Base-by-base conservation (phyloP, 2,113 vertebrate genomes). In the Chrysochloris asiatica region DNA sequence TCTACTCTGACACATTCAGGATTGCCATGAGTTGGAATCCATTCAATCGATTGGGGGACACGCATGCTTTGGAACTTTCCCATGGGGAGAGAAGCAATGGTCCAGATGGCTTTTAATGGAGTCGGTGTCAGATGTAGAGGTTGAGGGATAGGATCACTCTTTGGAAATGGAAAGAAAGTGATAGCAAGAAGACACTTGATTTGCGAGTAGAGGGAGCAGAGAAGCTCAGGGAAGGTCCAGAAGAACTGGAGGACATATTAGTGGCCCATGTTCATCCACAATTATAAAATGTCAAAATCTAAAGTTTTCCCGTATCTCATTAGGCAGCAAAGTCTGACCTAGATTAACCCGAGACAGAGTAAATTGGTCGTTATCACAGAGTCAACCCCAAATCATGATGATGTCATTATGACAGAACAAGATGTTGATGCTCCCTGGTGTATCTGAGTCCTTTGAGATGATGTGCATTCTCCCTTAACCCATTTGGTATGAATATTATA, bases 1-100 rank as follows among this genome's bases (percentile, higher is more conserved):
- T 54, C 52, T 54, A 4, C 8, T 61, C 3, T 8, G 28, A 30
- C 26, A 26, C 59, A 61, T 30, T 2, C 10, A 61, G 28, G 59
- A 28, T 30, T 61, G 59, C 59, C 24, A 30, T 61, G 59, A 63
- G 30, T 63, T 33, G 13, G 4, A 63, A 33, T 30, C 12, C 1
- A 13, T 30, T 63, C 59, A 33, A 63, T n/a, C n/a, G n/a, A n/a
- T n/a, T n/a, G 30, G 59, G 59, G 28, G 33, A 13, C 16, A 50
- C 5, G 2, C 3, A 12, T 11, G 30, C 33, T 61, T 61, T 12
- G 30, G 30, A 63, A 33, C 59, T 63, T 33, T 1, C 21, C 17
- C 4, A 8, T 4, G 1, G 14, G 56, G 4, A 63, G 45, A 71
- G 61, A 43, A 17, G 8, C 2, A 0, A 26, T 45, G 7, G 36